Percentiles rank a stretch among this genome's conserved stretches.
phyloP scores from a whole-genome alignment of 2,113 vertebrate genomes.

The Petrocephalus zakoni region DNA sequence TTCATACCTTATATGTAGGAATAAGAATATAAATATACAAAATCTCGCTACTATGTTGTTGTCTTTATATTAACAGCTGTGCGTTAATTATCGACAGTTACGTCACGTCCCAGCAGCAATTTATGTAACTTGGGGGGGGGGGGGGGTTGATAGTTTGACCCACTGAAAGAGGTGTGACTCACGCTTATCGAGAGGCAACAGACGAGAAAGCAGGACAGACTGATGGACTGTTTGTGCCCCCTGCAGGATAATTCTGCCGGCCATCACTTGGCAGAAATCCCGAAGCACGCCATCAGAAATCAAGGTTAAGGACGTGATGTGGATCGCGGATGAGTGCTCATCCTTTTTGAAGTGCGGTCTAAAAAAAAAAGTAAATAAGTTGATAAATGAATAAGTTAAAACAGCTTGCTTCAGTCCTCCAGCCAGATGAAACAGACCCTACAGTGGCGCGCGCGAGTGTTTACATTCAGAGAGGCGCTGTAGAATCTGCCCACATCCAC shows the following conservation, averaged over 20 bases:
- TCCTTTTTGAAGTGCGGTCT: not conserved
- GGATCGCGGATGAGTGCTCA: not conserved
- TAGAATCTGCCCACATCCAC: not conserved
- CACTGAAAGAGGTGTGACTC: slow-evolving; percentile 33
- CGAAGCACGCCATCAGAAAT: slow-evolving; percentile 8
- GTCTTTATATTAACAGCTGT: not conserved
- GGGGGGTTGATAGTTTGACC: not conserved
- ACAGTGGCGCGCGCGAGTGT: slow-evolving; percentile 2
- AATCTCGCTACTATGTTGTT: not conserved
- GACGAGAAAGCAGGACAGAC: slow-evolving; percentile 5
- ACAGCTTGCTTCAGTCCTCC: not conserved
- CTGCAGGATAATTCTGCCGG: slow-evolving; percentile 19
- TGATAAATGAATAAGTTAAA: not conserved
- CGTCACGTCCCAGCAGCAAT: not conserved
- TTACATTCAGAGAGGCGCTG: slow-evolving; percentile 13
- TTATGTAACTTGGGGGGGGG: not conserved
- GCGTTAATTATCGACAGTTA: not conserved
- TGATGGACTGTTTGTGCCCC: slow-evolving; percentile 29
- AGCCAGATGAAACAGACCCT: slow-evolving; percentile 4
- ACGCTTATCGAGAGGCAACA: slow-evolving; percentile 8
- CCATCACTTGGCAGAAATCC: slow-evolving; percentile 18
- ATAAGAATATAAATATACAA: not conserved
- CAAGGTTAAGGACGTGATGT: not conserved
- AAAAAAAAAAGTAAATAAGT: not conserved
- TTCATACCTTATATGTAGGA: not conserved